Base-by-base conservation (phyloP, 2,113 vertebrate genomes). In the Antennarius striatus region DNA sequence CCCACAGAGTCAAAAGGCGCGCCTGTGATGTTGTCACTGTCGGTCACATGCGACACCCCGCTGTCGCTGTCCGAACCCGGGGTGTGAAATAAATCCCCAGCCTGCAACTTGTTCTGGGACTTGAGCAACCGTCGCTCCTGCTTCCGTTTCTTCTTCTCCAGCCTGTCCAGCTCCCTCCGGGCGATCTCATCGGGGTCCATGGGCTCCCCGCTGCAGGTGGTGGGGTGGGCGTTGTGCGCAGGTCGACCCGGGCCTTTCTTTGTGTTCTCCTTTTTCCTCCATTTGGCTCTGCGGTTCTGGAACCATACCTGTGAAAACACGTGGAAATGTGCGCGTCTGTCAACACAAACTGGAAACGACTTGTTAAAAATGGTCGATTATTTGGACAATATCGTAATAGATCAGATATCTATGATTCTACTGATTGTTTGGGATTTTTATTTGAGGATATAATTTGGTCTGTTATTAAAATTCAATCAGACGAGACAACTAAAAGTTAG, bases 101-200 rank as follows among this genome's bases (percentile, higher is more conserved):
- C 88, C 50, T 91, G 67, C 46, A 93, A 91, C 72, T 94, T 96
- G 85, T 90, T 92, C 92, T 98, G 97, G 89, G 94, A 93, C 90
- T 95, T 96, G 68, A 98, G 92, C 67, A 98, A 92, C 80, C 97
- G 94, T 63, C 95, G 96, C 79, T 99, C 97, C 84, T 98, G 97
- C 56, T 98, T 99, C 12, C 97, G 93, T 45, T 96, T 97, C 91
- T 98, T 99, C 84, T 98, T 99, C 88, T 98, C 97, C 92, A 96
- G 80, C 75, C 96, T 91, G 87, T 97, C 97, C 80, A 96, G 92
- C 68, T 98, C 97, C 67, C 97, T 94, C 43, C 97, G 93, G 56
- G 97, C 97, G 76, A 99, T 99, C 89, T 99, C 97, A 87, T 97
- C 96, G 0, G 97, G 94, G 90, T 98, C 97, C 97, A 99, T 99